These are phyloP conservation scores for Macrotis lagotis DNA, from an alignment of 2,113 vertebrate genomes.

Conservation along the genomic window DNA sequence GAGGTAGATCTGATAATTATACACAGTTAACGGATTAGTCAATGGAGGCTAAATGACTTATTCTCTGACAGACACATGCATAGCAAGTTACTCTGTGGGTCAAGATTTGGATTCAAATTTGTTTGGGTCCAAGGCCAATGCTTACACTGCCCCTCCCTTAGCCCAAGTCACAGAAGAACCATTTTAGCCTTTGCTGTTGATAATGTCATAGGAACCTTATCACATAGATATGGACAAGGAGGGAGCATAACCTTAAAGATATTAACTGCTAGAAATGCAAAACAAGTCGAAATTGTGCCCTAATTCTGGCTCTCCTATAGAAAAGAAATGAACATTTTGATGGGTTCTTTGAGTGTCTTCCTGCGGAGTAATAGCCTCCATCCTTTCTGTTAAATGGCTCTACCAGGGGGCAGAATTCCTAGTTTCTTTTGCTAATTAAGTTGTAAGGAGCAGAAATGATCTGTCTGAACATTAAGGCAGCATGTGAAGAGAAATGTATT, in stretches of 20 bases:
- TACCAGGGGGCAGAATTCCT: constrained; percentile 88
- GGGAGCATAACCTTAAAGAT: constrained; percentile 90
- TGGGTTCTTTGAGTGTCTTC: constrained; percentile 91
- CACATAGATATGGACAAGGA: constrained; percentile 83
- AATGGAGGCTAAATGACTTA: not conserved
- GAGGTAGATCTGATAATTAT: not conserved
- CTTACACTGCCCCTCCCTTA: not conserved
- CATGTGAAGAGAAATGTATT: constrained; percentile 80
- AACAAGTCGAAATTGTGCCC: constrained; percentile 90
- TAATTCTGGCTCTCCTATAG: constrained; percentile 90
- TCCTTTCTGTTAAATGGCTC: constrained; percentile 92
- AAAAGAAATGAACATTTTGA: constrained; percentile 94
- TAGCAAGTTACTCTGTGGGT: not conserved
- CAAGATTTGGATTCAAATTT: not conserved
- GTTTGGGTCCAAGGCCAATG: not conserved
- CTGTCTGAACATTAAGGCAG: constrained; percentile 75
- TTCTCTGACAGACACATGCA: not conserved
- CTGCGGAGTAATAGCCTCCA: constrained; percentile 92
- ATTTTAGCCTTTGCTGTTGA: constrained; percentile 83
- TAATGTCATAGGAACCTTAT: constrained; percentile 91
- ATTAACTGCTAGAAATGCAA: constrained; percentile 89
- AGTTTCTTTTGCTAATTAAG: constrained; percentile 89
- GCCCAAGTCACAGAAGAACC: not conserved
- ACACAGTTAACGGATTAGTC: not conserved
- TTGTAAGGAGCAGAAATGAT: constrained; percentile 84